A percentile compares a stretch with the other conserved stretches of the same genome.
Evolutionary conservation across 2,797 vertebrate species (phyloP).

Genomic region (Smutsia gigantea): DNA sequence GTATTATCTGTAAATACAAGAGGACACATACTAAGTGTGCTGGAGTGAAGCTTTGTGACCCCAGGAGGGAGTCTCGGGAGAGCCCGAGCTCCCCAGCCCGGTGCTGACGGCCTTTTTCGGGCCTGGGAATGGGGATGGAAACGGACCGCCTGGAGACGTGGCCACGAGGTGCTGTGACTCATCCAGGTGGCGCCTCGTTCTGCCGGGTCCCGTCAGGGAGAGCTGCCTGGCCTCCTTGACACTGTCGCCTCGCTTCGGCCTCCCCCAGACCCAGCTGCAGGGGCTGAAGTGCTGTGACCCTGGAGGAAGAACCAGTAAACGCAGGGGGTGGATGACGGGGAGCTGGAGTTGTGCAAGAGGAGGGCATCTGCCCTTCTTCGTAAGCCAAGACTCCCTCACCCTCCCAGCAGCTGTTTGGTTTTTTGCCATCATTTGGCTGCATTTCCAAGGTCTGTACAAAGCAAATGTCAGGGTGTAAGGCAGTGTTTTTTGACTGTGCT

Average conservation of each 20-base stretch:
- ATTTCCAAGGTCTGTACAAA: slow-evolving; percentile 6
- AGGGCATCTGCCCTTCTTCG: neutral
- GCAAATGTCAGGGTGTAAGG: neutral
- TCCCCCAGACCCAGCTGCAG: neutral
- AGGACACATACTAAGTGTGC: neutral
- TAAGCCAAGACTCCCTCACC: neutral
- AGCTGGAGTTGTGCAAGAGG: slow-evolving; percentile 40
- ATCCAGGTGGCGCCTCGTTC: neutral
- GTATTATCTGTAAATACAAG: neutral
- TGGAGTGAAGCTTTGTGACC: neutral
- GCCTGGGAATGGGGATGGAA: neutral
- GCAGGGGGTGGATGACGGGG: slow-evolving; percentile 28
- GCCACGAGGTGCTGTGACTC: neutral
- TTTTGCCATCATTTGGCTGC: slow-evolving; percentile 20
- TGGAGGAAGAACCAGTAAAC: slow-evolving; percentile 58
- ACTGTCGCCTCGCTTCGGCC: neutral
- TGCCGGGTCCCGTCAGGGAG: neutral
- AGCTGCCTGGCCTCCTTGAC: neutral
- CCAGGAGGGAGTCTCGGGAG: neutral
- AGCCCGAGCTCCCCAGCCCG: neutral
- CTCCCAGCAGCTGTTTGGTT: neutral
- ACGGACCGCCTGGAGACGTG: neutral
- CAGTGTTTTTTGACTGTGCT: neutral
- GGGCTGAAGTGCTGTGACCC: slow-evolving; percentile 59
- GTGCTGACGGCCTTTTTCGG: neutral